phyloP scores from a whole-genome alignment of 2,888 invertebrate species.

The Rapana venosa region DNA sequence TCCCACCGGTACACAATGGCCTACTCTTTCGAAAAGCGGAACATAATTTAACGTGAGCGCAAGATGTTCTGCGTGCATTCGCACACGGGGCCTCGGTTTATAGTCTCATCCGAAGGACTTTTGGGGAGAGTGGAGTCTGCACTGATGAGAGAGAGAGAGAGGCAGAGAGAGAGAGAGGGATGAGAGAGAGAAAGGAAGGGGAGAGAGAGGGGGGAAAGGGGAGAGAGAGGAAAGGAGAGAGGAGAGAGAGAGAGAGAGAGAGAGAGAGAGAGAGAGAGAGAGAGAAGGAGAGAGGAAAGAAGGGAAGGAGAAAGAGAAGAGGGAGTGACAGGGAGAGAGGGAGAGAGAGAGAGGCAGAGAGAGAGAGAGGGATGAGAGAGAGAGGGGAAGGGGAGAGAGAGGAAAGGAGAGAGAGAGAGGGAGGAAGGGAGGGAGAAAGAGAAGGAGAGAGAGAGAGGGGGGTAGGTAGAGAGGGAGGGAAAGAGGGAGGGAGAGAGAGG shows the following conservation, averaged over 20 bases:
- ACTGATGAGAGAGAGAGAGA: neutral
- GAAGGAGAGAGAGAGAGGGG: neutral
- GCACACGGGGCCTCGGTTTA: no score
- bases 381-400: neutral
- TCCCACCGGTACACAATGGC: no score
- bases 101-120: no score
- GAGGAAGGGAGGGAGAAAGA: neutral
- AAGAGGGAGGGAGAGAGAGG: neutral
- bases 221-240: neutral
- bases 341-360: neutral
- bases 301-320: neutral
- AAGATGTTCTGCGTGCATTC: no score
- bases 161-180: no score
- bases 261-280: neutral
- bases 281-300: neutral
- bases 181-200: neutral
- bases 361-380: neutral
- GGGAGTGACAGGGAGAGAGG: neutral
- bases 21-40: no score
- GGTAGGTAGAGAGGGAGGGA: neutral
- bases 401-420: neutral
- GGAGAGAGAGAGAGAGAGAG: neutral
- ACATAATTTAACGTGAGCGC: no score
- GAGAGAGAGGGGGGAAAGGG: neutral
- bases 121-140: no score